These are phyloP conservation scores for Apamea monoglypha DNA, from an alignment of 2,888 invertebrate species.

Conservation along the genomic window DNA sequence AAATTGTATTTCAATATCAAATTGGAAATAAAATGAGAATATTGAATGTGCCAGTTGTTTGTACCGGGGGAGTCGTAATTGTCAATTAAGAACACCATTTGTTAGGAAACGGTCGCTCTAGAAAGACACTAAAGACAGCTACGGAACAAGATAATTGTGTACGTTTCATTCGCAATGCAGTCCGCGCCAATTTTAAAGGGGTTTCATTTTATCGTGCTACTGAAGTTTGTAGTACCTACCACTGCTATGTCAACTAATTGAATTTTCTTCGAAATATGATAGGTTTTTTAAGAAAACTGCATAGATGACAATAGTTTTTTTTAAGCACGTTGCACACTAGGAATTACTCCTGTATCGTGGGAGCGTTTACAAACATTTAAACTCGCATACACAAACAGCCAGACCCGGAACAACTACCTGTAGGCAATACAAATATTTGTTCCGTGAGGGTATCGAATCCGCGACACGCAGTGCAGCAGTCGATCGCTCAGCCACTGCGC, in stretches of 20 bases:
- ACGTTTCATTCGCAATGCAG: conserved; percentile 36
- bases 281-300: conserved; percentile 10
- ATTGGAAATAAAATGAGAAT: conserved; percentile 33
- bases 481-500: no score
- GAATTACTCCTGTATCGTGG: no score
- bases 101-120: conserved; percentile 18
- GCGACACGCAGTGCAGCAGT: no score
- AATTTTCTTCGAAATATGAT: conserved; percentile 1
- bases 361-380: no score
- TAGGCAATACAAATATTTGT: no score
- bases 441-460: no score
- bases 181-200: conserved; percentile 9
- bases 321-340: no score
- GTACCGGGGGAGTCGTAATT: conserved; percentile 19
- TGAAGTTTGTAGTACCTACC: not conserved
- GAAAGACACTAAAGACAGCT: conserved; percentile 9
- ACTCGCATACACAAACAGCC: no score
- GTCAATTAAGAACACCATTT: conserved; percentile 49
- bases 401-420: no score
- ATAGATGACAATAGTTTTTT: not conserved
- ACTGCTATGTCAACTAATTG: not conserved
- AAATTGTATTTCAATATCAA: conserved; percentile 38
- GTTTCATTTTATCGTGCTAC: not conserved
- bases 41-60: conserved; percentile 34
- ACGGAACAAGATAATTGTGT: conserved; percentile 34